These are phyloP conservation scores for Acrocephalus scirpaceus DNA, from an alignment of 2,797 vertebrate genomes.

Conservation along the genomic window DNA sequence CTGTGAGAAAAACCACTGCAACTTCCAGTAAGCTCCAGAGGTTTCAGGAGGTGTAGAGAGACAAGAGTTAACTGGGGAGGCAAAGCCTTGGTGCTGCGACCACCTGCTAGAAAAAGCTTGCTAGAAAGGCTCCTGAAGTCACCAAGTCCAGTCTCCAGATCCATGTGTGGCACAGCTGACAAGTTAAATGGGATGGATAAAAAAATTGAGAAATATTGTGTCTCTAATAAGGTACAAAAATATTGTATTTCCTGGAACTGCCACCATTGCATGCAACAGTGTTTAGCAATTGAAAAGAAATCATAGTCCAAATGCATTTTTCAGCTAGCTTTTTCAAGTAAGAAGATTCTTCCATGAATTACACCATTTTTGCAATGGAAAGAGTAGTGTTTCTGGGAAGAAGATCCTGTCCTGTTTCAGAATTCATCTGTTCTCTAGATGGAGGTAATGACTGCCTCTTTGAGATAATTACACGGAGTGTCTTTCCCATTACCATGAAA, in stretches of 20 bases:
- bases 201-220: background rate
- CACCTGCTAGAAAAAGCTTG: background rate
- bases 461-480: background rate
- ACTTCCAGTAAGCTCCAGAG: background rate
- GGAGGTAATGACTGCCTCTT: background rate
- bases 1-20: background rate
- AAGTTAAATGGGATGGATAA: background rate
- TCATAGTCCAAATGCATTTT: background rate
- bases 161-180: background rate
- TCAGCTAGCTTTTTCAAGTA: background rate
- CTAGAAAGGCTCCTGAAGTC: background rate
- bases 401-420: background rate
- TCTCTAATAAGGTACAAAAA: background rate
- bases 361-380: background rate
- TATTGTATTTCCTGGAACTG: background rate
- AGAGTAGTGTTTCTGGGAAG: background rate
- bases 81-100: background rate
- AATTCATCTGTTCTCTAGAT: background rate
- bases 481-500: slow-evolving; percentile 16
- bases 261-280: background rate
- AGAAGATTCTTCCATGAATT: background rate
- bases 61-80: background rate
- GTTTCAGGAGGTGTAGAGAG: background rate
- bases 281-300: background rate
- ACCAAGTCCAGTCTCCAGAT: background rate